phyloP scores from a whole-genome alignment of 1,140 invertebrate genomes.

The Antheraea mylitta region DNA sequence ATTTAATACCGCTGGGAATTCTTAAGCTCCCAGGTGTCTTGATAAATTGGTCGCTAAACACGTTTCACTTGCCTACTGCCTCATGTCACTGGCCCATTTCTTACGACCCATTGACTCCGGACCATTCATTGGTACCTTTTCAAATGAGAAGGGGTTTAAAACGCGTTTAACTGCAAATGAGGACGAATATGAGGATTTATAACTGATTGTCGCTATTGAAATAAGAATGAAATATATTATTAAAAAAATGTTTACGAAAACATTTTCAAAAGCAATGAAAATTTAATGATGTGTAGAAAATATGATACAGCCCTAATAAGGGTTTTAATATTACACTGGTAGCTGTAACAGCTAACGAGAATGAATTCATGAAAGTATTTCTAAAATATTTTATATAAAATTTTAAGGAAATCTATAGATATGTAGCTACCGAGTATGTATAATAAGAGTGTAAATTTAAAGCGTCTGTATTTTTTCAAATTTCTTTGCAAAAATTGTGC shows the following conservation, averaged over 20 bases:
- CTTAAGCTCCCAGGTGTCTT: conserved; percentile 24
- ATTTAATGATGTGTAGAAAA: neutral
- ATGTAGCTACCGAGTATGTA: too few relatives aligned
- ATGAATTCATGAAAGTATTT: too few relatives aligned
- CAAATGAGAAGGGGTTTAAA: conserved; percentile 55
- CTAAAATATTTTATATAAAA: too few relatives aligned
- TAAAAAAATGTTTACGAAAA: conserved; percentile 9
- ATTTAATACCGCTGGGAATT: conserved; percentile 26
- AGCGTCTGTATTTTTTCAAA: too few relatives aligned
- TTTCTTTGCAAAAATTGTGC: too few relatives aligned
- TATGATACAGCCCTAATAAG: too few relatives aligned
- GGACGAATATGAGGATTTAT: conserved; percentile 46
- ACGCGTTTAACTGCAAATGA: conserved; percentile 51
- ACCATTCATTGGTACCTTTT: conserved; percentile 66
- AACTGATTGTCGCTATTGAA: conserved; percentile 14
- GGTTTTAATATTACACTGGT: too few relatives aligned
- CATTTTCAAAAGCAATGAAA: neutral
- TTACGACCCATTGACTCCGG: conserved; percentile 70
- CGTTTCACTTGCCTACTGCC: conserved; percentile 39
- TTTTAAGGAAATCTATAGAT: too few relatives aligned
- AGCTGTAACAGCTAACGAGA: too few relatives aligned
- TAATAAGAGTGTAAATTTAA: too few relatives aligned
- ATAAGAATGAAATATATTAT: conserved; percentile 2
- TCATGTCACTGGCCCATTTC: conserved; percentile 66
- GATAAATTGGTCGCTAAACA: conserved; percentile 34